These are phyloP conservation scores for Halyomorpha halys DNA, from an alignment of 1,140 invertebrate genomes.

Conservation along the genomic window DNA sequence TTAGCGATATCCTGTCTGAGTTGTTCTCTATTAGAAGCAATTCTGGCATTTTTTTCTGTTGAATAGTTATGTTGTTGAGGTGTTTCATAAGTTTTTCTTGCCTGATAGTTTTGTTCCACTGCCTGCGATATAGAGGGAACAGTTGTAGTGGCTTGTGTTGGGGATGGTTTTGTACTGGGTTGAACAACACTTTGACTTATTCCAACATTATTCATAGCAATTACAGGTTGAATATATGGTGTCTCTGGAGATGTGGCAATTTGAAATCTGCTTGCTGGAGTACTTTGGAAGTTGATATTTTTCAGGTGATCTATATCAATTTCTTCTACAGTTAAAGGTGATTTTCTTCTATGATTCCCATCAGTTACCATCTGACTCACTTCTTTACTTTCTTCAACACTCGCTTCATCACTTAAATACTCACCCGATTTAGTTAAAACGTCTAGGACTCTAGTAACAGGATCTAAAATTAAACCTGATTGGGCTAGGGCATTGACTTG, in stretches of 20 bases:
- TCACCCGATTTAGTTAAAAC: background rate
- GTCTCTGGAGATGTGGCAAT: background rate
- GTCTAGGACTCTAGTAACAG: conserved; percentile 1
- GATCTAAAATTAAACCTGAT: background rate
- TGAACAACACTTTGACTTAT: too few relatives aligned
- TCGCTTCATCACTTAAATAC: conserved; percentile 12
- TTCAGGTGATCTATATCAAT: background rate
- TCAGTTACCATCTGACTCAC: background rate
- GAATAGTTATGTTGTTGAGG: too few relatives aligned
- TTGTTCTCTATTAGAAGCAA: too few relatives aligned
- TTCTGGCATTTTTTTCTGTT: too few relatives aligned
- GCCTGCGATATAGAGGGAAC: too few relatives aligned
- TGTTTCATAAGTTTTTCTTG: too few relatives aligned
- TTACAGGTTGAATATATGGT: too few relatives aligned
- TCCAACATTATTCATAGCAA: too few relatives aligned
- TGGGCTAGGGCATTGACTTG: background rate
- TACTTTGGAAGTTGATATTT: conserved; percentile 6
- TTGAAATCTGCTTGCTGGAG: background rate
- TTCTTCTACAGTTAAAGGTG: conserved; percentile 6
- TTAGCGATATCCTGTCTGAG: too few relatives aligned
- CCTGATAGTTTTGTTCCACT: too few relatives aligned
- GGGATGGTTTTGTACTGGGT: too few relatives aligned
- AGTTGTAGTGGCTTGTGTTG: too few relatives aligned
- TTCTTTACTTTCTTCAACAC: background rate
- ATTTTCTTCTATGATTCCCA: background rate